Base-by-base conservation (phyloP, 2,113 vertebrate genomes). In the Otocyon megalotis region DNA sequence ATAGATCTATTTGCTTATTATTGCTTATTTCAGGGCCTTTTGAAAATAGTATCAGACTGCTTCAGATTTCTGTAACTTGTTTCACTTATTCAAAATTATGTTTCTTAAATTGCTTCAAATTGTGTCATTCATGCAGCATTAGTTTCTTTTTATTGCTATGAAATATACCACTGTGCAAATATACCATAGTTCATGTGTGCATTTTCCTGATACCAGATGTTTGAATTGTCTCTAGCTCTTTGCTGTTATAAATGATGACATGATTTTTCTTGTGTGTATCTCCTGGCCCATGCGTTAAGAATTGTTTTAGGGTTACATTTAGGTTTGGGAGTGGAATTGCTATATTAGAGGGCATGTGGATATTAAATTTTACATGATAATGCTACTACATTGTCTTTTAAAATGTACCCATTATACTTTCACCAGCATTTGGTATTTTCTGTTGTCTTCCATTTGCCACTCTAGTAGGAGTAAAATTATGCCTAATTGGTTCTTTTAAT, bases 11-110 rank as follows among this genome's bases (percentile, higher is more conserved):
- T 94, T 50, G 14, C 15, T 74, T 81, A 79, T 19, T 43, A 48
- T 81, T 80, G 17, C 48, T 95, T 88, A 84, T 95, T 63, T 96
- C 92, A 79, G 53, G 89, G 30, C 8, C 93, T 89, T 84, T 69
- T 35, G 56, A 91, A 81, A 35, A 8, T 32, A 37, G 3, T 54
- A 54, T 67, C 26, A 86, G 15, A 24, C n/a, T 90, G 56, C n/a
- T 76, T 88, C 80, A n/a, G 15, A 69, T 82, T 71, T 80, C 71
- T 62, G n/a, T 11, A 90, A 3, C 24, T 80, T 28, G 28, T 74
- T 90, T 93, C 22, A 76, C 65, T 86, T 77, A 63, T 71, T 56
- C 24, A 60, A 50, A 43, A 30, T 35, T 87, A 15, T 91, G 17
- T 96, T 93, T 87, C 81, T 28, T 62, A 84, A 30, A 53, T 50